Conservation (phyloP, 2,113 vertebrate species). For the Dendrocopos noguchii region DNA sequence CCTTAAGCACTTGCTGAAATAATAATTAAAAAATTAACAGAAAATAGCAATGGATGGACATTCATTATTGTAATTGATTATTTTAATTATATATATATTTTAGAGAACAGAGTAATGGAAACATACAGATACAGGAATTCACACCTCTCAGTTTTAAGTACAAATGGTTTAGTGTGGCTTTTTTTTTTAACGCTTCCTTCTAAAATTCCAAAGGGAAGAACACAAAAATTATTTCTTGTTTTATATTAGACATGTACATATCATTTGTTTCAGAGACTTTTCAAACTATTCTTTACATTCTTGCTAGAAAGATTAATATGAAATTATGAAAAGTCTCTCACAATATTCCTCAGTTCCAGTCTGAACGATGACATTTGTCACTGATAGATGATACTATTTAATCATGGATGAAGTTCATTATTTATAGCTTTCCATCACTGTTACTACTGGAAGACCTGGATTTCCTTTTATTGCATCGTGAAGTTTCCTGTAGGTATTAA, state of each 20-base stretch:
- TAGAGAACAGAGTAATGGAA: not conserved
- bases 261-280: not conserved
- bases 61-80: not conserved
- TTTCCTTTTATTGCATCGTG: not conserved
- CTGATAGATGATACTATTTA: constrained; percentile 35
- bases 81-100: not conserved
- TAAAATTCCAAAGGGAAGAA: not conserved
- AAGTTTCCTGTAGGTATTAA: constrained; percentile 6
- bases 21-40: not conserved
- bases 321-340: constrained; percentile 15
- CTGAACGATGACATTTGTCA: constrained; percentile 15
- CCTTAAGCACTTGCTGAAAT: not conserved
- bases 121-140: not conserved
- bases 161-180: not conserved
- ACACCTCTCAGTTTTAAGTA: not conserved
- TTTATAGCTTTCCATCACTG: constrained; percentile 24
- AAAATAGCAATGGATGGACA: not conserved
- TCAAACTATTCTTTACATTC: not conserved
- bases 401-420: constrained; percentile 21
- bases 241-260: not conserved
- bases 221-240: not conserved
- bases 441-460: not conserved
- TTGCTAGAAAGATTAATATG: not conserved
- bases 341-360: not conserved
- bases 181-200: not conserved